Evolutionary conservation across 2,113 vertebrate genomes (phyloP), one percentile per base, ranked within the genome.

Genomic region (Ploceus nigricollis): DNA sequence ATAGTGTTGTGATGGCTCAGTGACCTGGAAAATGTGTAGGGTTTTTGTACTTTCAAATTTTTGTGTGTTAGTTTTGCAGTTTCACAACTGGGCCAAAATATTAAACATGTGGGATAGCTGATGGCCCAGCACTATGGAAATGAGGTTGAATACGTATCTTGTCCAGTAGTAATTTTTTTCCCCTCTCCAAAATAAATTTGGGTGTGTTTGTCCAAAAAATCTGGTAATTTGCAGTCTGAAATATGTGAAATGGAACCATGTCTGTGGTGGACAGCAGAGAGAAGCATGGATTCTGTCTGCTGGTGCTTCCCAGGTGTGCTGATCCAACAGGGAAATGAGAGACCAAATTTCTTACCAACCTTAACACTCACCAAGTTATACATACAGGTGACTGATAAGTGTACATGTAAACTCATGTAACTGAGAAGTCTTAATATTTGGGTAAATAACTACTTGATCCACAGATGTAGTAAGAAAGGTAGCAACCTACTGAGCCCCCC

Each of bases 121-220:
- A 19, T 77, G 44, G 54, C 27, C 48, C 20, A 64, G 60, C 40
- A 25, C 56, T 24, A 2, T 60, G 24, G 37, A 51, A 66, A 25
- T n/a, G 24, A 11, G 4, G 6, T n/a, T 60, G 54, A 20, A 31
- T 24, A n/a, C 0, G 0, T 56, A 20, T 11, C 31, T 58, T 76
- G 33, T 53, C 37, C 5, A 7, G 15, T 31, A 48, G 57, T 14
- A n/a, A n/a, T 8, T 9, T 35, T 69, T 37, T 42, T 18, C 9
- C 17, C 4, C 7, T 48, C 42, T 18, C 21, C 31, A 48, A 89
- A 80, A 63, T 53, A 70, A 57, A 31, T 57, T 21, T 37, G 42
- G 2, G 4, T 24, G 17, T 37, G 11, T 66, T 93, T 87, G 19
- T 77, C 20, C 18, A 40, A 64, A 80, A 87, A 37, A 20, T 22